Evolutionary conservation across 2,113 vertebrate species (phyloP), one percentile per base, ranked within the genome.

Genomic region (Lipotes vexillifer): DNA sequence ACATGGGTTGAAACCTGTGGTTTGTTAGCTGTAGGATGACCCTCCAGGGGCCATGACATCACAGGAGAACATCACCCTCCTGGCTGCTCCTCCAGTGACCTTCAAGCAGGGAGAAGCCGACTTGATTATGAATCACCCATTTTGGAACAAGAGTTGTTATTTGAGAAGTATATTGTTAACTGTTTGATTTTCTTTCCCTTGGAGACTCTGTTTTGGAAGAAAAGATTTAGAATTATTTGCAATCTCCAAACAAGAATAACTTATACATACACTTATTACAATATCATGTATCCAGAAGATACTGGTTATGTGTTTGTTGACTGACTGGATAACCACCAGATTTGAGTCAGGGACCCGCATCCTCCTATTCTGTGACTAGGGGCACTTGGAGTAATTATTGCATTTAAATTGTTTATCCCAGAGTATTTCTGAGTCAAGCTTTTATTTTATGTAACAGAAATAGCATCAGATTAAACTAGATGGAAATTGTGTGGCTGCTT

Each of bases 161-260:
- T 44, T 13, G 36, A 90, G 88, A 96, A 92, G 41, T 83, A 38
- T 90, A 63, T 63, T 41, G 31, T 78, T 96, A 94, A 88, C 61
- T 75, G 18, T 85, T 94, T 49, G 63, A 93, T 93, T 69, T 83
- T 65, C 77, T 75, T 52, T 44, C 23, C 44, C 72, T 49, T 65
- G 1, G 6, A 90, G 55, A n/a, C 11, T 84, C 38, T 92, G 17
- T 93, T 81, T 85, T 87, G 25, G 88, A 89, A 97, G 71, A 90
- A 66, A 68, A 92, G 91, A 88, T 93, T 87, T 89, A 52, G 75
- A 95, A 95, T 44, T 74, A 96, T 97, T 94, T 94, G 20, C 21
- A 21, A 46, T 41, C 5, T 46, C 90, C 92, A 94, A 92, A 94
- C 11, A 66, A 59, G 59, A 68, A 74, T 75, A 66, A 89, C 21